Evolutionary conservation across 2,113 vertebrate genomes (phyloP), one percentile per base, ranked within the genome.

Genomic region (Oncorhynchus masou): DNA sequence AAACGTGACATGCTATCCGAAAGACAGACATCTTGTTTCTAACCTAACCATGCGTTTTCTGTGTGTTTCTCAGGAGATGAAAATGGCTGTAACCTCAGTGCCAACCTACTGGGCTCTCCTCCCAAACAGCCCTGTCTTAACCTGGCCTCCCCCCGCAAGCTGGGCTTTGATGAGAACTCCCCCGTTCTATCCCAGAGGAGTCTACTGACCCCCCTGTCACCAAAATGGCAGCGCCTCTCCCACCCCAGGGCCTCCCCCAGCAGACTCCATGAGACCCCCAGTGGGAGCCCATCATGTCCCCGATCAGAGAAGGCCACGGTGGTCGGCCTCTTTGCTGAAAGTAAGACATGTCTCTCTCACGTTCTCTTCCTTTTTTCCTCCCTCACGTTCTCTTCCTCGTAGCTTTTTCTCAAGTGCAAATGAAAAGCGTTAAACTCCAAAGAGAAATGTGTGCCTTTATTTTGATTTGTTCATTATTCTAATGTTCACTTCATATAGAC

Each of bases 31-130:
- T 54, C 51, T 16, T 19, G 51, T 54, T 54, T 54, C 51, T 54
- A 45, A 45, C 39, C 39, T 25, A 67, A 67, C 25, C 65, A 27
- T 15, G n/a, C 11, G 4, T 29, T 2, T 67, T 27, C 15, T 24
- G 24, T 11, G 22, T 66, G 22, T 67, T 15, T 65, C 0, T 59
- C 49, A 98, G 97, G 95, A 9, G 95, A 95, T 0, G 97, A 99
- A 19, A 99, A 98, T 48, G 84, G 93, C 25, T 96, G 96, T 88
- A 99, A 99, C 64, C 75, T 95, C 2, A 88, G 89, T 3, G 74
- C 39, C 0, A n/a, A 83, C n/a, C 48, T 89, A 54, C 68, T 84
- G 27, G 93, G 94, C 31, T 97, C 97, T 0, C 97, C 97, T 0
- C 92, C 94, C 2, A 99, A 99, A 78, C 94, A 92, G 83, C 89